phyloP scores from a whole-genome alignment of 2,797 vertebrate genomes.

The Gadopsis bispinosus region DNA sequence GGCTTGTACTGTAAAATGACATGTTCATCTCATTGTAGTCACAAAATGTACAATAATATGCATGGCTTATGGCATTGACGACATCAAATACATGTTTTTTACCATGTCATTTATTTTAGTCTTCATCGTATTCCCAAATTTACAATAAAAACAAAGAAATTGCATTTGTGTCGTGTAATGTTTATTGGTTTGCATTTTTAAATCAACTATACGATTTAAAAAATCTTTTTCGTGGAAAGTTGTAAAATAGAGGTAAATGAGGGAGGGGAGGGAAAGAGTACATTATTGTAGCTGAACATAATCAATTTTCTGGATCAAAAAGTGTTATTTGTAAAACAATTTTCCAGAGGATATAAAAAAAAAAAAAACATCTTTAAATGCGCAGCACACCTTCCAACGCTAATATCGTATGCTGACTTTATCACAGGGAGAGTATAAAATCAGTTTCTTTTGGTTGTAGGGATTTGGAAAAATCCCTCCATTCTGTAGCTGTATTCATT shows the following conservation, averaged over 20 bases:
- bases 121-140: slow-evolving; percentile 73
- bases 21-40: slow-evolving; percentile 64
- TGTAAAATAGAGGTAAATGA: slow-evolving; percentile 12
- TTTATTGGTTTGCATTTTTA: slow-evolving; percentile 42
- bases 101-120: slow-evolving; percentile 71
- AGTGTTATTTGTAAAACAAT: slow-evolving; percentile 54
- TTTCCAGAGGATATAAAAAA: slow-evolving; percentile 56
- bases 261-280: background rate
- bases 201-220: background rate
- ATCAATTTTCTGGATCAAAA: slow-evolving; percentile 60
- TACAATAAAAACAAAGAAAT: slow-evolving; percentile 77
- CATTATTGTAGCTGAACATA: slow-evolving; percentile 15
- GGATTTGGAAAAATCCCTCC: slow-evolving; percentile 79
- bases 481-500: slow-evolving; percentile 81
- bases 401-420: slow-evolving; percentile 72
- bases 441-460: slow-evolving; percentile 80
- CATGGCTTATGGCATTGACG: slow-evolving; percentile 74
- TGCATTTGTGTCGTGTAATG: slow-evolving; percentile 33
- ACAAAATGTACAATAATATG: slow-evolving; percentile 72
- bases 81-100: slow-evolving; percentile 68
- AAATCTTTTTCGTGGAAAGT: slow-evolving; percentile 2
- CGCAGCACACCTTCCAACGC: slow-evolving; percentile 63
- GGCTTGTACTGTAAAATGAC: slow-evolving; percentile 71
- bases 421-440: slow-evolving; percentile 79
- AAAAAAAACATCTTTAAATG: slow-evolving; percentile 62